These are phyloP conservation scores for Dermolepida albohirtum DNA, from an alignment of 2,888 invertebrate species.

Conservation along the genomic window DNA sequence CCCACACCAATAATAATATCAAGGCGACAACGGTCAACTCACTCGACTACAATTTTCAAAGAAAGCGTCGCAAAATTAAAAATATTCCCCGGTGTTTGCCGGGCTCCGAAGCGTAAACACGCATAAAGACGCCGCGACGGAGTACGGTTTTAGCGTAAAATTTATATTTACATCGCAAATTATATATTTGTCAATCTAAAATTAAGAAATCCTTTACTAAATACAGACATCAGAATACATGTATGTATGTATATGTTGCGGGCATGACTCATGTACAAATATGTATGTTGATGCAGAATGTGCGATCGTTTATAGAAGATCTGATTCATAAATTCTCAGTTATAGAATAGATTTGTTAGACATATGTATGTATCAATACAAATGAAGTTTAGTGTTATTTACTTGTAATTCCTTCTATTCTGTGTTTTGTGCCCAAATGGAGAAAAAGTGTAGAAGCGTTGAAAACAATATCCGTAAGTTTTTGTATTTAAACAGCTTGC, in stretches of 20 bases:
- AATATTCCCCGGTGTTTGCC: too few relatives aligned
- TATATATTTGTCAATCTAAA: slow-evolving; percentile 27
- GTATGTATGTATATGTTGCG: not conserved
- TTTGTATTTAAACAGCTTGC: too few relatives aligned
- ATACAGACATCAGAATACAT: not conserved
- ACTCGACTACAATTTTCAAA: too few relatives aligned
- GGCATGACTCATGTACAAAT: slow-evolving; percentile 15
- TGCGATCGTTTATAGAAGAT: slow-evolving; percentile 22
- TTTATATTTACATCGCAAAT: not conserved
- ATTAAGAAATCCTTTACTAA: slow-evolving; percentile 27
- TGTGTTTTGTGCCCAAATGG: slow-evolving; percentile 11
- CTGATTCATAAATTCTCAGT: slow-evolving; percentile 24
- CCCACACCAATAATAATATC: too few relatives aligned
- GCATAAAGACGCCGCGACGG: not conserved
- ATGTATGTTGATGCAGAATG: slow-evolving; percentile 17
- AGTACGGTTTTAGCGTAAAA: not conserved
- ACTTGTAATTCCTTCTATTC: not conserved
- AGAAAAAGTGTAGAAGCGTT: slow-evolving; percentile 8
- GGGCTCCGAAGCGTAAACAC: not conserved
- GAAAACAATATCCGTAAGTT: slow-evolving; percentile 28
- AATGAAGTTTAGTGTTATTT: slow-evolving; percentile 10
- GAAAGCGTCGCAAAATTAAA: too few relatives aligned
- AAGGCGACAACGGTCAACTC: too few relatives aligned
- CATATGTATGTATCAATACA: not conserved
- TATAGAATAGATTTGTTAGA: slow-evolving; percentile 12